A percentile compares a stretch with the other conserved stretches of the same genome.
These are phyloP conservation scores for Hylaeus volcanicus DNA, from an alignment of 1,140 invertebrate species.

Conservation along the genomic window DNA sequence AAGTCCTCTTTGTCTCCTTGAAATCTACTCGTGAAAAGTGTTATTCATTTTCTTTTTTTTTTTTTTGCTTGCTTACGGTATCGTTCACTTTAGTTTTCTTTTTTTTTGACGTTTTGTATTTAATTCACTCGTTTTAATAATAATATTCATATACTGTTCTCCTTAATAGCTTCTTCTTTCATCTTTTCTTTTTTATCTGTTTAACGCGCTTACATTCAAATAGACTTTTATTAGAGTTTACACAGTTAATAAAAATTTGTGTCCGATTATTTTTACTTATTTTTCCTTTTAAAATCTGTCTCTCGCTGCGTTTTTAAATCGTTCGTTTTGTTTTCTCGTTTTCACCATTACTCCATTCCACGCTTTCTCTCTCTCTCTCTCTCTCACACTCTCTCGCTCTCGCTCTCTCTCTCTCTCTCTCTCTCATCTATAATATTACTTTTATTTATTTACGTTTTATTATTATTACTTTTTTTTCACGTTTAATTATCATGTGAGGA, in stretches of 20 bases:
- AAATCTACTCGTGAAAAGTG: constrained; percentile 33
- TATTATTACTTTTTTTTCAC: constrained; percentile 26
- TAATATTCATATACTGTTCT: constrained; percentile 68
- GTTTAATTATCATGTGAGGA: constrained; percentile 64
- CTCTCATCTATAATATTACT: constrained; percentile 44
- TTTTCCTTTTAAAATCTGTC: constrained; percentile 2
- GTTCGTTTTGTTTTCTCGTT: constrained; percentile 39
- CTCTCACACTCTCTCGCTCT: constrained; percentile 17
- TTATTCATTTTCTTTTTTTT: constrained; percentile 9
- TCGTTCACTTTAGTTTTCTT: not conserved
- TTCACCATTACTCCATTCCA: constrained; percentile 3
- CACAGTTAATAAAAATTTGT: constrained; percentile 68
- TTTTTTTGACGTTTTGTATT: constrained; percentile 12
- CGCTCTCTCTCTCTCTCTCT: constrained; percentile 15
- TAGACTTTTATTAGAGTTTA: constrained; percentile 76
- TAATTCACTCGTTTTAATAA: constrained; percentile 51
- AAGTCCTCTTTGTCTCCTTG: constrained; percentile 22
- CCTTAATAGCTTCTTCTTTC: constrained; percentile 69
- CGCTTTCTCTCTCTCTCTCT: constrained; percentile 13
- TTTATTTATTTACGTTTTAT: constrained; percentile 29
- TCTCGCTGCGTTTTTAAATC: constrained; percentile 44
- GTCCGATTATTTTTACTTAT: constrained; percentile 16
- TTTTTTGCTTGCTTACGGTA: not conserved
- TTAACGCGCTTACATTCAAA: constrained; percentile 77
- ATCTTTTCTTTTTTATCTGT: constrained; percentile 51